Evolutionary conservation across 2,113 vertebrate species (phyloP).

Genomic region (Antennarius striatus): DNA sequence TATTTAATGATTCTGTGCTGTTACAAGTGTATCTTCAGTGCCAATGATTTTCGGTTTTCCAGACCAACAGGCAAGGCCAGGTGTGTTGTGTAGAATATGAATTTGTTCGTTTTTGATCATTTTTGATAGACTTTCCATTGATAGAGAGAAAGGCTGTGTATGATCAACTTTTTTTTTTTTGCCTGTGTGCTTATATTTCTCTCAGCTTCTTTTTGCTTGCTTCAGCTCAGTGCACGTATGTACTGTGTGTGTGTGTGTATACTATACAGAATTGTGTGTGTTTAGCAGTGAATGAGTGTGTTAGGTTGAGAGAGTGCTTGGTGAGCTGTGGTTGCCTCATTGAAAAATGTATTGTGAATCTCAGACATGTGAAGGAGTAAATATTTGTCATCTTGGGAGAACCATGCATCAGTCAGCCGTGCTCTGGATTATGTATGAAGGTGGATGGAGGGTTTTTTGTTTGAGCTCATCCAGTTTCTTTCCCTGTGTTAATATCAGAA

Average conservation of each 20-base stretch:
- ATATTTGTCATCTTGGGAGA: slow-evolving; percentile 76
- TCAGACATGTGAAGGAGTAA: slow-evolving; percentile 67
- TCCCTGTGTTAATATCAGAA: no score
- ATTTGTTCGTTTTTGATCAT: slow-evolving; percentile 17
- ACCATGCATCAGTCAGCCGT: slow-evolving; percentile 68
- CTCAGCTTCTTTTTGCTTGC: slow-evolving; percentile 5
- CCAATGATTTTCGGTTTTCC: neutral
- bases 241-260: neutral
- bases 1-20: slow-evolving; percentile 36
- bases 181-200: neutral
- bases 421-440: slow-evolving; percentile 49
- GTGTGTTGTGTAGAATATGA: slow-evolving; percentile 4
- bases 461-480: slow-evolving; percentile 3
- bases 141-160: slow-evolving; percentile 13
- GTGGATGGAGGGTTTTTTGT: slow-evolving; percentile 7
- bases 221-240: neutral
- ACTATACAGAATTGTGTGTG: neutral
- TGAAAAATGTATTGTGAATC: slow-evolving; percentile 65
- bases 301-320: slow-evolving; percentile 38
- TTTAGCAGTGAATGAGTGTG: slow-evolving; percentile 22
- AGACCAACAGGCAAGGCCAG: slow-evolving; percentile 18
- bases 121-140: slow-evolving; percentile 18
- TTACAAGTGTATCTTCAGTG: no score
- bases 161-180: slow-evolving; percentile 5
- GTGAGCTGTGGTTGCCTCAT: slow-evolving; percentile 50